phyloP scores from a whole-genome alignment of 2,888 invertebrate species.

The Reticulitermes lucifugus region DNA sequence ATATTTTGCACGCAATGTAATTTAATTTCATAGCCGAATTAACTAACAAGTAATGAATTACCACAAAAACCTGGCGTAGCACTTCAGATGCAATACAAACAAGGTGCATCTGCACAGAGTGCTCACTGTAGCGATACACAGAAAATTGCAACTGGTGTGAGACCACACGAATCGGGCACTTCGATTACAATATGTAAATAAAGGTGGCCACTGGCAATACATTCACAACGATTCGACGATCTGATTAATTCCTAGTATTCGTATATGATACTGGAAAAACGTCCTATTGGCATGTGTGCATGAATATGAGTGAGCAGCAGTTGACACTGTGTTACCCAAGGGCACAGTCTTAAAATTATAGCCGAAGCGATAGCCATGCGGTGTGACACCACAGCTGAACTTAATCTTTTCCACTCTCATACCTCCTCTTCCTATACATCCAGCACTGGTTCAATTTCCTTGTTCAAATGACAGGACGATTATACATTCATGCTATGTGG shows the following conservation, averaged over 20 bases:
- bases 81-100: not conserved
- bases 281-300: not conserved
- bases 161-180: not conserved
- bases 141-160: not conserved
- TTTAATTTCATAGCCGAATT: not conserved
- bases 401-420: not conserved
- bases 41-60: not conserved
- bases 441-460: conserved; percentile 46
- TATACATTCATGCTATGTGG: conserved; percentile 46
- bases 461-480: conserved; percentile 46
- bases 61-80: not conserved
- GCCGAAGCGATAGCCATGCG: not conserved
- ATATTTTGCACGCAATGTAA: not conserved
- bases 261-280: not conserved
- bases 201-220: not conserved
- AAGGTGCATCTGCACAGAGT: not conserved
- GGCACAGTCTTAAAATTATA: not conserved
- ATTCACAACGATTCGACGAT: conserved; percentile 22
- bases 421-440: conserved; percentile 12
- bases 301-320: not conserved
- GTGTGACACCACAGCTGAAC: not conserved
- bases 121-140: not conserved
- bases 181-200: conserved; percentile 42
- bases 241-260: conserved; percentile 29
- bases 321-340: not conserved